phyloP scores from a whole-genome alignment of 92 coral and sea anemone species.

The Heteractis magnifica region DNA sequence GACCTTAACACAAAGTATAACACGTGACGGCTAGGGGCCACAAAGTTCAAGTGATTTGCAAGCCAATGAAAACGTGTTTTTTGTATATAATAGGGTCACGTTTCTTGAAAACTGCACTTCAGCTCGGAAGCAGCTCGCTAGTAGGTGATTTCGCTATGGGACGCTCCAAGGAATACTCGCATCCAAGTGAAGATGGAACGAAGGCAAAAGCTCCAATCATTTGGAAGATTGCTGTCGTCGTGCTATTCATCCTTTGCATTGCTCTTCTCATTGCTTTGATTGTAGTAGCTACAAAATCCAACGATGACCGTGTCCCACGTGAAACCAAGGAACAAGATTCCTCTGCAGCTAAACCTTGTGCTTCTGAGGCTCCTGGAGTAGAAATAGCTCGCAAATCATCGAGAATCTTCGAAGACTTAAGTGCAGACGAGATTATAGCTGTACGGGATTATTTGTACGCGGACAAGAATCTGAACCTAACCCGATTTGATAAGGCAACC shows the following conservation, averaged over 20 bases:
- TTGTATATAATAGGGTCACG: too few species aligned
- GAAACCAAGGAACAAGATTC: background rate
- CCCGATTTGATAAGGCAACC: constrained; percentile 50
- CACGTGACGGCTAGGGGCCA: too few species aligned
- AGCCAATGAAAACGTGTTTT: too few species aligned
- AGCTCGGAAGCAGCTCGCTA: too few species aligned
- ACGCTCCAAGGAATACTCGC: constrained; percentile 36
- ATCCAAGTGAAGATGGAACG: constrained; percentile 9
- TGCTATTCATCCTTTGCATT: constrained; percentile 21
- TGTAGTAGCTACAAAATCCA: constrained; percentile 21
- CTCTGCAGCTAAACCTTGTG: constrained; percentile 13
- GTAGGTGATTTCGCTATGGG: background rate
- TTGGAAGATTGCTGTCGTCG: constrained; percentile 26
- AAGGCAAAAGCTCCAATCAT: constrained; percentile 13
- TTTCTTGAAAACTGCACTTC: too few species aligned
- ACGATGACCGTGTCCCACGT: background rate
- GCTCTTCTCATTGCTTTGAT: constrained; percentile 39
- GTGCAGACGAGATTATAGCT: constrained; percentile 65
- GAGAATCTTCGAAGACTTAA: constrained; percentile 68
- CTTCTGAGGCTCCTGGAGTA: background rate
- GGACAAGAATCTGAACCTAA: constrained; percentile 51
- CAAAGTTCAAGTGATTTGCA: too few species aligned
- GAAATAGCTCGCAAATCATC: constrained; percentile 41
- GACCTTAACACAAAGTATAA: too few species aligned
- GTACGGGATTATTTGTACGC: constrained; percentile 66